Base-by-base conservation (phyloP, 1,140 invertebrate genomes). In the Chironomus tepperi region DNA sequence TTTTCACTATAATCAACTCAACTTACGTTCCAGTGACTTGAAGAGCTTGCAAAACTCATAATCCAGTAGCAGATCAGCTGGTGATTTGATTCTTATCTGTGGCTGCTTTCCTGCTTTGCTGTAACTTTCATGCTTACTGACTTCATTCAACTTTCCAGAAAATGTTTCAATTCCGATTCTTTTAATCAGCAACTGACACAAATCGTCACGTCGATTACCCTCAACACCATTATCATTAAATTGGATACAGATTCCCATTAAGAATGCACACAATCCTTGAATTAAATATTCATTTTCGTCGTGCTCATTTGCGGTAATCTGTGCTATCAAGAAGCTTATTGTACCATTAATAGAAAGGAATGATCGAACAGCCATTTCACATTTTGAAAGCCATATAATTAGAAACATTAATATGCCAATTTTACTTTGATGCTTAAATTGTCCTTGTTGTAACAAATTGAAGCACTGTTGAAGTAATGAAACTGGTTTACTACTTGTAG, bases 21-120 rank as follows among this genome's bases (percentile, higher is more conserved):
- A 83, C 80, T 80, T 78, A 89, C 89, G 85, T 86, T 94, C 91
- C 24, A 93, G 80, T 9, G 85, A 86, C 84, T 94, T 95, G 77
- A 93, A 94, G 10, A 98, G 83, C 79, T 89, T 89, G 79, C 95
- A 97, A 84, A 98, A 99, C 82, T 98, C 94, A 83, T 95, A 95
- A 83, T 99, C 98, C 74, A 99, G 87, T 24, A 98, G 84, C 18
- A 98, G 85, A 77, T 98, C 94, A 10, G 84, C 84, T 7, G 93
- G 84, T 76, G 89, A 84, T 80, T 90, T 92, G 12, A 89, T 90
- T 43, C 88, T 86, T 5, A 95, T 87, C 81, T 98, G 95, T 1
- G 97, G 96, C 81, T 95, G 94, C 83, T 98, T 98, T 2, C 93
- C 89, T 42, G 97, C 94, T 80, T 89, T 88, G 42, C 91, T 93